A percentile compares a stretch with the other conserved stretches of the same genome.
phyloP scores from a whole-genome alignment of 2,888 invertebrate genomes.

The Drosophila bunnanda region DNA sequence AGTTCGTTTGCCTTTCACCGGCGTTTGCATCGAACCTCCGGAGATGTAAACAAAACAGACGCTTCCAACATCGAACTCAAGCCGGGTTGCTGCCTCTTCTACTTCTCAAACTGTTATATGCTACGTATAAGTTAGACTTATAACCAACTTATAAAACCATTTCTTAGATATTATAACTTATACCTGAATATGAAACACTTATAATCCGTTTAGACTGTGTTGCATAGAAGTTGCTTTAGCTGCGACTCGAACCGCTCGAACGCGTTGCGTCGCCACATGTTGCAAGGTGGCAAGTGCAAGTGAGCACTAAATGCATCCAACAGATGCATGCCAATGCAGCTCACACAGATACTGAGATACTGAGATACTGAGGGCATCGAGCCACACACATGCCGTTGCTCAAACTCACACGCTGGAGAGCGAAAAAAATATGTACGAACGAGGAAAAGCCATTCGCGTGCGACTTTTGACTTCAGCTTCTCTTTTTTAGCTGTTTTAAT shows the following conservation, averaged over 20 bases:
- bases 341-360: conserved; percentile 2
- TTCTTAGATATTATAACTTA: not conserved
- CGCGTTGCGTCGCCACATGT: conserved; percentile 31
- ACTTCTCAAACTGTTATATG: conserved; percentile 59
- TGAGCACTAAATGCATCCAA: conserved; percentile 20
- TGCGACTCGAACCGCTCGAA: conserved; percentile 43
- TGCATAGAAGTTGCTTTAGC: conserved; percentile 43
- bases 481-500: conserved; percentile 72
- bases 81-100: conserved; percentile 7
- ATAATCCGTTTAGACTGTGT: not conserved
- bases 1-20: conserved; percentile 44
- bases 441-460: conserved; percentile 24
- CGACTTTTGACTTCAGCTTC: conserved; percentile 69
- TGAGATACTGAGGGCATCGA: not conserved
- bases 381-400: conserved; percentile 38
- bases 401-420: conserved; percentile 17
- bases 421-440: conserved; percentile 2
- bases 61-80: conserved; percentile 19
- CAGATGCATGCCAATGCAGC: conserved; percentile 42
- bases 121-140: conserved; percentile 27
- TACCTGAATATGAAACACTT: not conserved
- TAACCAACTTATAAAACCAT: conserved; percentile 1
- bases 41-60: conserved; percentile 32
- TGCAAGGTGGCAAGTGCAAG: conserved; percentile 13
- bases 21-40: conserved; percentile 30